Evolutionary conservation across 35 echinoderm and acorn worm species (phyloP), one percentile per base, ranked within the genome.

Genomic region (Nesometra sesokonis): DNA sequence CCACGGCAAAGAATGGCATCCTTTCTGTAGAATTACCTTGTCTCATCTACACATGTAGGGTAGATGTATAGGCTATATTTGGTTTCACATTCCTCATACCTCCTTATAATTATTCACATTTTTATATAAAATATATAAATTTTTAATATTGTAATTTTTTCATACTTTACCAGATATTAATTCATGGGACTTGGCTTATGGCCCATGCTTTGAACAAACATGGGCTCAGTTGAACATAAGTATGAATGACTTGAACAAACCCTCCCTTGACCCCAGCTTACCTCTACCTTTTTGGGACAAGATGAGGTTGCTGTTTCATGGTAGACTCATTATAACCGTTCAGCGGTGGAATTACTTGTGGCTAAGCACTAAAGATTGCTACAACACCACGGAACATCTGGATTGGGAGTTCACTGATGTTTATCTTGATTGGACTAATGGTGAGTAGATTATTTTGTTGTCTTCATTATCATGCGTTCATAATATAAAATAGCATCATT

Each of bases 351-450:
- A 93, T 35, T 84, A 94, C 17, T 82, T 91, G 38, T 98, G 95
- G 95, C 77, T 94, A 37, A 87, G 89, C 11, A 94, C 92, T 32
- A 86, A 89, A 47, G 93, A 98, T 77, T 93, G 92, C 0, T 92
- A 98, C 82, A 88, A 94, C 37, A 94, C 92, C 77, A 94, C 92
- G 17, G 95, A 98, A 88, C 87, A 89, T 32, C 85, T 98, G 37
- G 95, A 98, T 32, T 94, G 87, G 90, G 92, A 98, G 84, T 98
- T 92, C 89, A 89, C 78, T 23, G 86, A 94, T 57, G 89, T 94
- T 32, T 94, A 94, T 47, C 76, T 98, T 47, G 92, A 98, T 80
- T 98, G 95, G 95, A 93, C 90, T 31, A 98, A 98, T 88, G 92
- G 95, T 98, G 84, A 85, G 81, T n/a, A 43, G 17, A 4, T 81